Evolutionary conservation across 2,113 vertebrate species (phyloP).

Genomic region (Myodes glareolus): DNA sequence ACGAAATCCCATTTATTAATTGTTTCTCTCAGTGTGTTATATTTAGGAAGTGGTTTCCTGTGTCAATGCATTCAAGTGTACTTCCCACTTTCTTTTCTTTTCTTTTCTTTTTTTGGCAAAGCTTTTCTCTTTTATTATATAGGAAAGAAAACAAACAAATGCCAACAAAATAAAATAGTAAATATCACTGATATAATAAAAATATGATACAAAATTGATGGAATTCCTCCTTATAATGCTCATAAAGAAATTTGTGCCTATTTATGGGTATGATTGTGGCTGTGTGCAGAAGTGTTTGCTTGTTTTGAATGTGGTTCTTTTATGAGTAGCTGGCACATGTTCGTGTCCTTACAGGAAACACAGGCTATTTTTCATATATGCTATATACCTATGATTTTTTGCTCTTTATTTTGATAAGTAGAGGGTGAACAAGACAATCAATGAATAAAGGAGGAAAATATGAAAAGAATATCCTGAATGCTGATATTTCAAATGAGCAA

Average conservation of each 20-base stretch:
- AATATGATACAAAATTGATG: neutral
- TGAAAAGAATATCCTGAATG: neutral
- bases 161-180: neutral
- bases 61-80: too few relatives aligned
- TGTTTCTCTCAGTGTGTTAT: too few relatives aligned
- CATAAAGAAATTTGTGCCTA: neutral
- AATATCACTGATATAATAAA: neutral
- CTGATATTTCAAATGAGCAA: neutral
- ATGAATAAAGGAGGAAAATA: neutral
- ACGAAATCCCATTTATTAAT: too few relatives aligned
- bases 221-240: neutral
- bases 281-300: neutral
- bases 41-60: too few relatives aligned
- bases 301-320: neutral
- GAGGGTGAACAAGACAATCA: neutral
- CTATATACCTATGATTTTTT: neutral
- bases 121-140: neutral
- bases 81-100: too few relatives aligned
- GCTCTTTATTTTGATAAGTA: neutral
- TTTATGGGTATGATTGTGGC: neutral
- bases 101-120: too few relatives aligned
- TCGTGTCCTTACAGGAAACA: neutral
- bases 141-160: neutral
- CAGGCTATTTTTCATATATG: neutral
- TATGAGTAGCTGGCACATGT: neutral